A percentile compares a stretch with the other conserved stretches of the same genome.
Evolutionary conservation across 1,140 invertebrate genomes (phyloP).

Genomic region (Brevipalpus yothersi): DNA sequence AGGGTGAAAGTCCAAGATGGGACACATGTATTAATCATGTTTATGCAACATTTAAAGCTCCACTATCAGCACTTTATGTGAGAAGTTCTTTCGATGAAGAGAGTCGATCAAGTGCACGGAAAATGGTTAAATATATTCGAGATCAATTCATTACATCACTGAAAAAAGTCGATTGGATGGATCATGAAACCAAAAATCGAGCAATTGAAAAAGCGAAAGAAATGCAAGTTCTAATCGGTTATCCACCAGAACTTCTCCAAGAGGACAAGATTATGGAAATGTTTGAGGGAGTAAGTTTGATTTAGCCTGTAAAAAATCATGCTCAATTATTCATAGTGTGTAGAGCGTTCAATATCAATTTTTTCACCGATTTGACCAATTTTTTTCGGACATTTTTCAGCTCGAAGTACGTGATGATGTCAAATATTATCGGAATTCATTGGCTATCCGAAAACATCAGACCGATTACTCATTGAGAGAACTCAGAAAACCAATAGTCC

Average conservation of each 20-base stretch:
- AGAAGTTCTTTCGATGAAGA: conserved; percentile 23
- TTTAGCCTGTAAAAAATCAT: background rate
- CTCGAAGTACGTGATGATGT: too few relatives aligned
- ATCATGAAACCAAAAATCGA: conserved; percentile 18
- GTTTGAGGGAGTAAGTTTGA: conserved; percentile 17
- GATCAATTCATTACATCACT: conserved; percentile 13
- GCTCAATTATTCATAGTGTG: too few relatives aligned
- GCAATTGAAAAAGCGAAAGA: conserved; percentile 10
- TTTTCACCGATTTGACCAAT: too few relatives aligned
- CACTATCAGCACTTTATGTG: conserved; percentile 24
- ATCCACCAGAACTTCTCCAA: conserved; percentile 21
- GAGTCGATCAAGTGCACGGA: conserved; percentile 18
- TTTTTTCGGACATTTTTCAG: too few relatives aligned
- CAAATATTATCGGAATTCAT: background rate
- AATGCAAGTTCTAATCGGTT: conserved; percentile 23
- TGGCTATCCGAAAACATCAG: background rate
- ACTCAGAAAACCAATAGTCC: background rate
- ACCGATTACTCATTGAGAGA: background rate
- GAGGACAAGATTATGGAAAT: conserved; percentile 18
- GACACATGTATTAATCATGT: conserved; percentile 15
- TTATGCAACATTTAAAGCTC: conserved; percentile 21
- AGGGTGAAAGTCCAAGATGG: conserved; percentile 16
- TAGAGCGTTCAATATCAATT: too few relatives aligned
- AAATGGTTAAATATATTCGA: conserved; percentile 15
- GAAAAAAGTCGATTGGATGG: conserved; percentile 77